Conservation (phyloP, 1,140 invertebrate genomes). For the Heliconius hermathena region DNA sequence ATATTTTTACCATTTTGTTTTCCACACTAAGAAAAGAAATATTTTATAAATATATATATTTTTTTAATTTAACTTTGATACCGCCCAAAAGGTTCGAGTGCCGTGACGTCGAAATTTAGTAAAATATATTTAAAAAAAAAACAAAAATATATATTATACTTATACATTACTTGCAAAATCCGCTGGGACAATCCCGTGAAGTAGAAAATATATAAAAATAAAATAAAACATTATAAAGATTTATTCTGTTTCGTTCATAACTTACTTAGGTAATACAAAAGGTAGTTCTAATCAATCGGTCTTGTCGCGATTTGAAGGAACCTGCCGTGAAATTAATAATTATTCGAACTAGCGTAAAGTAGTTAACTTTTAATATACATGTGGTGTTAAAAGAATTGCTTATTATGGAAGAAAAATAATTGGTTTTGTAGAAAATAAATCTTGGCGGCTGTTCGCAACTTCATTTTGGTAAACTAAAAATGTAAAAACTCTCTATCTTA, state of each 20-base stretch:
- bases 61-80: too few relatives aligned
- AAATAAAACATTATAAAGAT: constrained; percentile 40
- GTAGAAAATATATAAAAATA: constrained; percentile 34
- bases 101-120: too few relatives aligned
- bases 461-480: too few relatives aligned
- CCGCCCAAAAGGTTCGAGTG: too few relatives aligned
- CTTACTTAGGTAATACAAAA: background rate
- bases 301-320: constrained; percentile 16
- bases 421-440: too few relatives aligned
- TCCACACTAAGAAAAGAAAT: too few relatives aligned
- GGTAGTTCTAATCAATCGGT: constrained; percentile 12
- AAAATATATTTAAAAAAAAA: background rate
- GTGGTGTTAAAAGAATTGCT: background rate
- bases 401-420: background rate
- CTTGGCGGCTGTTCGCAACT: too few relatives aligned
- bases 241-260: constrained; percentile 17
- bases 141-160: background rate
- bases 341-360: constrained; percentile 28
- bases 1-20: too few relatives aligned
- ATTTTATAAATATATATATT: too few relatives aligned
- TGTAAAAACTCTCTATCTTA: too few relatives aligned
- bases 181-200: constrained; percentile 19
- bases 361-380: background rate
- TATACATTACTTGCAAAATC: constrained; percentile 43
- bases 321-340: constrained; percentile 62